These are phyloP conservation scores for Ranitomeya imitator DNA, from an alignment of 2,113 vertebrate species.

Conservation along the genomic window DNA sequence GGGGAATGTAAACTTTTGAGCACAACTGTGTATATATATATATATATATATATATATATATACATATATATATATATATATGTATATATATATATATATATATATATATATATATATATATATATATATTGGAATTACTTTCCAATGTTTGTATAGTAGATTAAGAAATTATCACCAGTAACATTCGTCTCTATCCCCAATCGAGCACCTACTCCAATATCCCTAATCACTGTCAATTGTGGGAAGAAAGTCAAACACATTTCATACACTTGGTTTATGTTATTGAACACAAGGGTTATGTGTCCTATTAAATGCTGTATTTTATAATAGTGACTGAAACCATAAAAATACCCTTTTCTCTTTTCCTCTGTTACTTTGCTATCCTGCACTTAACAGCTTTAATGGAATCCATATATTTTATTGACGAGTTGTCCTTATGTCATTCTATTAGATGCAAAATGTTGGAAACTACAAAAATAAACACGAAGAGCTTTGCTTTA, in stretches of 20 bases:
- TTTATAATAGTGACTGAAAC: not conserved
- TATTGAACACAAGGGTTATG: not conserved
- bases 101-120: no score
- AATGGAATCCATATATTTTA: conserved; percentile 11
- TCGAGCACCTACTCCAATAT: not conserved
- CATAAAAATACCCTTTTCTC: not conserved
- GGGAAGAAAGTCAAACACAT: not conserved
- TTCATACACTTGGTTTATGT: not conserved
- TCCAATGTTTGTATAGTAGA: no score
- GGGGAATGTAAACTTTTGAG: no score
- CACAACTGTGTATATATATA: no score
- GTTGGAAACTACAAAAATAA: not conserved
- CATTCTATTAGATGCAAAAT: not conserved
- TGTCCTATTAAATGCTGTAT: not conserved
- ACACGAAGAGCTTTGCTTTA: not conserved
- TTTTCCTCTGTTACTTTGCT: not conserved
- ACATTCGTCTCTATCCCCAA: no score
- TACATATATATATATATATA: no score
- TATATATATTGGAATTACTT: no score
- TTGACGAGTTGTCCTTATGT: not conserved
- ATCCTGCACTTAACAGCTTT: conserved; percentile 1
- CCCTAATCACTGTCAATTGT: not conserved
- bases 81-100: no score
- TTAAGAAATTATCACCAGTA: no score
- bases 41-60: no score